Conservation (phyloP, 1,140 invertebrate genomes). For the Cotesia chilonis region DNA sequence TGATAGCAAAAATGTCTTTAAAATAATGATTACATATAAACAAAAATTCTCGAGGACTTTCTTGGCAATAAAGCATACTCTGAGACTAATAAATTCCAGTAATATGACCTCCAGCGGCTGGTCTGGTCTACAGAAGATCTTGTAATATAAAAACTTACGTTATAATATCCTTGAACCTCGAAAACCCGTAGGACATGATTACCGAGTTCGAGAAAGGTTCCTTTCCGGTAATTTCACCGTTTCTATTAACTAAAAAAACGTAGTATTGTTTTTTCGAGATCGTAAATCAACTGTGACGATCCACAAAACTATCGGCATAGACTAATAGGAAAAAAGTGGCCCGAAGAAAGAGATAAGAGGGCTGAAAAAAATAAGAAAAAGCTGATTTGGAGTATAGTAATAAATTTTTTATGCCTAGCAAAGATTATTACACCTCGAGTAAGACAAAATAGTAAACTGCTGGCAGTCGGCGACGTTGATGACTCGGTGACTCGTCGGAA, state of each 20-base stretch:
- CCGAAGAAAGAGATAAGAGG: not conserved
- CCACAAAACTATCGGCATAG: not conserved
- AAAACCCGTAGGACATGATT: conserved; percentile 2
- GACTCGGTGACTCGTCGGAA: not conserved
- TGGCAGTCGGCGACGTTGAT: no score
- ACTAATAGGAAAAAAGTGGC: not conserved
- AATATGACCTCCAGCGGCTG: no score
- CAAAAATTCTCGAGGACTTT: no score
- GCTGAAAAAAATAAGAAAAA: not conserved
- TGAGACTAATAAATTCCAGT: no score
- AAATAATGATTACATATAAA: no score
- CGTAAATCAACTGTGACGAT: conserved; percentile 22
- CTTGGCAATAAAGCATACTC: no score
- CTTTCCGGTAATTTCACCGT: no score
- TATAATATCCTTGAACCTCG: not conserved
- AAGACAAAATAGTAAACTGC: no score
- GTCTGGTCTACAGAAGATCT: no score
- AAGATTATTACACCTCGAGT: not conserved
- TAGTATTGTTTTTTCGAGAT: conserved; percentile 6
- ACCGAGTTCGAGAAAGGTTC: not conserved
- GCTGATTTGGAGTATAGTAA: not conserved
- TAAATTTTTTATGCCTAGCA: not conserved
- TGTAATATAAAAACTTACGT: not conserved
- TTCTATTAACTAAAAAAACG: not conserved
- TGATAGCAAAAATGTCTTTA: no score